A percentile compares a stretch with the other conserved stretches of the same genome.
Conservation (phyloP, 1,140 invertebrate genomes). For the Panagrolaimus sp. region DNA sequence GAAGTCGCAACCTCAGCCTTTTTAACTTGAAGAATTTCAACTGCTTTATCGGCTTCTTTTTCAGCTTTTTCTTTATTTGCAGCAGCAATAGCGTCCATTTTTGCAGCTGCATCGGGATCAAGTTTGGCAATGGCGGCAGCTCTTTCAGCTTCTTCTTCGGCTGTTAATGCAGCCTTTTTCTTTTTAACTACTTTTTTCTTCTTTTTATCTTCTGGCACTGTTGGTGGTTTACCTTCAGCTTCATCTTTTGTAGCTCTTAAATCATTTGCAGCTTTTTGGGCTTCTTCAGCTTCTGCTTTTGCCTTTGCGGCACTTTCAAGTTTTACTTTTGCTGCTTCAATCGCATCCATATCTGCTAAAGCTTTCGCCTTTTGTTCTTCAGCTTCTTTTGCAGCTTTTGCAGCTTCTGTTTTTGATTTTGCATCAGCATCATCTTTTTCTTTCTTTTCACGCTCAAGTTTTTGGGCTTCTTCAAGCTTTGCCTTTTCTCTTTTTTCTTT, state of each 20-base stretch:
- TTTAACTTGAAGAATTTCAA: slow-evolving; percentile 28
- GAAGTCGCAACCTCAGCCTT: slow-evolving; percentile 5
- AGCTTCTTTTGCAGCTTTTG: not conserved
- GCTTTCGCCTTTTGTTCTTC: not conserved
- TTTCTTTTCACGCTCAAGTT: not conserved
- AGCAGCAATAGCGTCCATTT: slow-evolving; percentile 13
- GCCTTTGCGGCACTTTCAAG: not conserved
- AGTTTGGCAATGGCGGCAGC: slow-evolving; percentile 18
- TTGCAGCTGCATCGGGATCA: slow-evolving; percentile 19
- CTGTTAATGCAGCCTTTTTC: not conserved
- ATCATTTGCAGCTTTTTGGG: not conserved
- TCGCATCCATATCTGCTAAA: not conserved
- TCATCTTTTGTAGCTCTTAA: not conserved
- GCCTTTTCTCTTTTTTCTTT: slow-evolving; percentile 19
- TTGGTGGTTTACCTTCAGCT: not conserved
- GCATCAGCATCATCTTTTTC: slow-evolving; percentile 18
- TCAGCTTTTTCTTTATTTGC: not conserved
- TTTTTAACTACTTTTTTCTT: not conserved
- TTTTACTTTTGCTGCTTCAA: not conserved
- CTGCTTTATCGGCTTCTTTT: slow-evolving; percentile 17
- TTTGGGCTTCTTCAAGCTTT: not conserved
- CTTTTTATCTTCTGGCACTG: not conserved
- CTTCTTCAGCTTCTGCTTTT: not conserved
- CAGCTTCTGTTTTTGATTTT: not conserved
- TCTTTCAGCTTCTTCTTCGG: not conserved